Evolutionary conservation across 2,113 vertebrate genomes (phyloP), one percentile per base, ranked within the genome.

Genomic region (Paratilapia polleni): DNA sequence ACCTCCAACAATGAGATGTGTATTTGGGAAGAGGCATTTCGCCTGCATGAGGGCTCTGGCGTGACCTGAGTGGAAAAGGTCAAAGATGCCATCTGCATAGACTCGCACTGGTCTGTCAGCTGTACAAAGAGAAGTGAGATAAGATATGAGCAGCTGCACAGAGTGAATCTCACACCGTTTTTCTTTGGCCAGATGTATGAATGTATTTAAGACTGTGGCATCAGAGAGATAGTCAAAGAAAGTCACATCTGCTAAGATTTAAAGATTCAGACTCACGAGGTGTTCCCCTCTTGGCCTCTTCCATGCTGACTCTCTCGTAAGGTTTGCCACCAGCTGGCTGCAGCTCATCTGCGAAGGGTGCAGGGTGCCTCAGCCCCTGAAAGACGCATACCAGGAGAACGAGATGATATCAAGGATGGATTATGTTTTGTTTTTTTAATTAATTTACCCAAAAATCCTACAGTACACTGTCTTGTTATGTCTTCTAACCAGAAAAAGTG

Each of bases 41-140:
- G 98, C 98, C 94, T 99, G 98, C 98, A 99, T 99, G 88, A 99
- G 96, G 38, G 98, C 98, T 75, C 98, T 97, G 91, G 98, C 98
- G 9, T 99, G 98, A 88, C 98, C 98, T 9, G 98, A 99, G 92
- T 99, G 98, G 92, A 99, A 99, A 90, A 99, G 96, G 68, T 99
- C 98, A 94, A 99, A 99, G 95, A 99, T 99, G 43, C 98, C 98
- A 85, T 99, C 98, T 0, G 98, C 98, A 59, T 99, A 99, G 81
- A 99, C 98, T 82, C 98, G 96, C 90, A 99, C 98, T 0, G 98
- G 97, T 64, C 98, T 96, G 54, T 97, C 95, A 88, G 86, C 98
- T 98, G 93, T 81, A 91, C 20, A 80, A 85, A 80, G 68, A 87
- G 87, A 86, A 6, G 60, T 2, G 47, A 68, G 24, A 81, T 4